These are phyloP conservation scores for Coenobita brevimanus DNA, from an alignment of 1,140 invertebrate genomes.

Conservation along the genomic window DNA sequence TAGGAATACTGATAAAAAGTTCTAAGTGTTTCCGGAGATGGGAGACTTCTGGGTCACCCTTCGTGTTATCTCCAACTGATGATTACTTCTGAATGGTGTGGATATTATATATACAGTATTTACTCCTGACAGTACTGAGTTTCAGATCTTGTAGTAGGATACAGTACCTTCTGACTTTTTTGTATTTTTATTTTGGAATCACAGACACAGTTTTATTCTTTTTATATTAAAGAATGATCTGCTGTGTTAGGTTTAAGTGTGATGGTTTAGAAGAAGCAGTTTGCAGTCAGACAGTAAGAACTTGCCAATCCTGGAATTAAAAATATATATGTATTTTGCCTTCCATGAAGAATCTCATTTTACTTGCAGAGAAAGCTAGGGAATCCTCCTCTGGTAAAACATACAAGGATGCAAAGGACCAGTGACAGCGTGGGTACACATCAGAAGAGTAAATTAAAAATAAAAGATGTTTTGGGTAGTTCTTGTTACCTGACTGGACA, in stretches of 20 bases:
- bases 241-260: constrained; percentile 39
- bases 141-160: constrained; percentile 33
- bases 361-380: too few species aligned
- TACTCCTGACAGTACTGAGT: constrained; percentile 3
- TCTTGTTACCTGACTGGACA: too few species aligned
- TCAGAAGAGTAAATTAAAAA: too few species aligned
- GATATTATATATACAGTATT: constrained; percentile 34
- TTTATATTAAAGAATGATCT: background rate
- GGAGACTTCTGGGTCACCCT: constrained; percentile 43
- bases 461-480: too few species aligned
- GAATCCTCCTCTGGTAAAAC: too few species aligned
- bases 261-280: background rate
- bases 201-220: background rate
- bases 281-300: constrained; percentile 1
- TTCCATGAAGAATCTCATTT: too few species aligned
- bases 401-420: too few species aligned
- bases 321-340: too few species aligned
- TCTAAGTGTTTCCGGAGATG: constrained; percentile 49
- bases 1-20: constrained; percentile 55
- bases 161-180: background rate
- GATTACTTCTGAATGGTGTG: constrained; percentile 53
- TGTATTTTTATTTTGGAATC: too few species aligned
- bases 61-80: constrained; percentile 35
- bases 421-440: too few species aligned
- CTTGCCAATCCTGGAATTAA: too few species aligned